Percentiles rank a stretch among this genome's conserved stretches.
phyloP scores from a whole-genome alignment of 23 tunicate genomes.

The Styela plicata region DNA sequence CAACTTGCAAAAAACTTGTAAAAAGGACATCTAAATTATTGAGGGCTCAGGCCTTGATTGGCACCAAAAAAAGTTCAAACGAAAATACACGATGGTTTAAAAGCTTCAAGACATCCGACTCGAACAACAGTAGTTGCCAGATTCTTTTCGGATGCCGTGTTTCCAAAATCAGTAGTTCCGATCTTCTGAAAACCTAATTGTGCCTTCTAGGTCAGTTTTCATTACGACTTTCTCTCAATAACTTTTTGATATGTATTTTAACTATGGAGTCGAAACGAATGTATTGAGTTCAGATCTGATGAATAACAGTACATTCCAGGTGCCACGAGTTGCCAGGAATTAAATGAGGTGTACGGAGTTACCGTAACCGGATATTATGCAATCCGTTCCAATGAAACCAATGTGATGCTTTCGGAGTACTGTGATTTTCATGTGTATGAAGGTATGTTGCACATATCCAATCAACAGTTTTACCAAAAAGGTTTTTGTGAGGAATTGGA shows the following conservation, averaged over 20 bases:
- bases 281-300: no score
- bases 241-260: no score
- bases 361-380: background rate
- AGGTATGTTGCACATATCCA: background rate
- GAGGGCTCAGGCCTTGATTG: background rate
- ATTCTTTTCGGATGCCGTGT: background rate
- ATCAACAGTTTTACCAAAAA: background rate
- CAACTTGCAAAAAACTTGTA: no score
- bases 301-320: no score
- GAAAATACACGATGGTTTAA: background rate
- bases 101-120: no score
- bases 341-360: background rate
- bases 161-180: background rate
- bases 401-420: background rate
- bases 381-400: background rate
- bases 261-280: no score
- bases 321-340: background rate
- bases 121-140: no score
- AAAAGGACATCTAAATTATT: no score
- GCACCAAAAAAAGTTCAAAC: background rate
- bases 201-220: background rate
- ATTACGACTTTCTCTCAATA: background rate
- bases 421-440: background rate
- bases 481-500: background rate
- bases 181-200: background rate